phyloP scores from a whole-genome alignment of 1,140 invertebrate species.

The Acromyrmex echinatior region DNA sequence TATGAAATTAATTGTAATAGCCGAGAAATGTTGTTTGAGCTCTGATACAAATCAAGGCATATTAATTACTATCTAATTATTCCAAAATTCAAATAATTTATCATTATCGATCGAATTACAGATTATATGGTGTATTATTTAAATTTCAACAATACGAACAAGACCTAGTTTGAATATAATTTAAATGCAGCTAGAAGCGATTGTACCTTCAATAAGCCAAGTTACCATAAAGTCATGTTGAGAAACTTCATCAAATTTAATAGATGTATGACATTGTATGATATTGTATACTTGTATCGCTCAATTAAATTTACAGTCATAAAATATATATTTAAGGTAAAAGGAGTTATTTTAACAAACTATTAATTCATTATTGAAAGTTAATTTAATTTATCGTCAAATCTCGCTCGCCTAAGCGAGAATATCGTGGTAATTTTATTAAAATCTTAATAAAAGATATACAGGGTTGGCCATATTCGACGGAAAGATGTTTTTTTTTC shows the following conservation, averaged over 20 bases:
- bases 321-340: background rate
- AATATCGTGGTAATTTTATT: slow-evolving; percentile 1
- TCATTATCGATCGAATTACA: background rate
- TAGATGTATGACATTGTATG: background rate
- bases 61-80: background rate
- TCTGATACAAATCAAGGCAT: background rate
- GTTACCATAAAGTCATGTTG: background rate
- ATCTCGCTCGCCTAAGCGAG: background rate
- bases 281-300: background rate
- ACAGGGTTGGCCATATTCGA: too few relatives aligned
- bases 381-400: slow-evolving; percentile 19
- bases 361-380: background rate
- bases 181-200: background rate
- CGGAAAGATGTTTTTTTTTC: too few relatives aligned
- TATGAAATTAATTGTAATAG: slow-evolving; percentile 11
- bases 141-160: background rate
- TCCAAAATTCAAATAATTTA: background rate
- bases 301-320: background rate
- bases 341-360: background rate
- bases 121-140: slow-evolving; percentile 1
- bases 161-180: background rate
- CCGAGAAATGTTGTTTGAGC: background rate
- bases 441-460: background rate
- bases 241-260: background rate
- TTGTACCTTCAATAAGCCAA: background rate